Conservation (phyloP, 2,888 invertebrate species). For the Piscicola geometra region DNA sequence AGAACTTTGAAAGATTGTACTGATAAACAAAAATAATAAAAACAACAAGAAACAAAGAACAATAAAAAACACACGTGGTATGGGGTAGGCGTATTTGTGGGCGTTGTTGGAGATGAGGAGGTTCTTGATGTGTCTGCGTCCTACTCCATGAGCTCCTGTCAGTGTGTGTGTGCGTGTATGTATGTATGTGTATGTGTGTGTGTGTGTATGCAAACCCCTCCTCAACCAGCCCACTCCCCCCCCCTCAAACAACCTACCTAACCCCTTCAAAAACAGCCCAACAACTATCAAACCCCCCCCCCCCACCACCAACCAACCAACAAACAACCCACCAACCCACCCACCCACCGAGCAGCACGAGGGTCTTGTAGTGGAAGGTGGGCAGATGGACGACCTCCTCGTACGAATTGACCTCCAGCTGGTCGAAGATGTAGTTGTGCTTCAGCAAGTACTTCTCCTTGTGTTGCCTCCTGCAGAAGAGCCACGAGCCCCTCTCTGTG, state of each 20-base stretch:
- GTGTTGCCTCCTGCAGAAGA: constrained; percentile 72
- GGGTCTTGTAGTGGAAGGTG: constrained; percentile 60
- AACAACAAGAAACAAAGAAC: background rate
- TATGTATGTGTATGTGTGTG: background rate
- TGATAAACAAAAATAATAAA: background rate
- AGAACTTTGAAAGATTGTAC: background rate
- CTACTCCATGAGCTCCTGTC: constrained; percentile 88
- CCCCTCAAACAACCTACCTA: background rate
- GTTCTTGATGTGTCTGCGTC: constrained; percentile 96
- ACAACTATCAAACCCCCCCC: background rate
- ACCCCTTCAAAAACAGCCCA: background rate
- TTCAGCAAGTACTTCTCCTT: constrained; percentile 98
- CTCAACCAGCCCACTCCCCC: background rate
- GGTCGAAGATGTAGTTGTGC: constrained; percentile 91
- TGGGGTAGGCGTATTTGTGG: constrained; percentile 97
- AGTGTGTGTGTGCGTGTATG: background rate
- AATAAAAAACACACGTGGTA: constrained; percentile 83
- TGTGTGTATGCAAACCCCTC: background rate
- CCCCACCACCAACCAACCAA: constrained; percentile 49
- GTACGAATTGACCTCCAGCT: constrained; percentile 96
- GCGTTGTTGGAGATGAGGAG: constrained; percentile 95
- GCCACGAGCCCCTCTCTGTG: constrained; percentile 21
- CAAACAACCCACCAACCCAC: no score
- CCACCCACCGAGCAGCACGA: constrained; percentile 59
- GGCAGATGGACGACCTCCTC: constrained; percentile 97